Conservation (phyloP, 2,888 invertebrate species). For the Netelia inedita region DNA sequence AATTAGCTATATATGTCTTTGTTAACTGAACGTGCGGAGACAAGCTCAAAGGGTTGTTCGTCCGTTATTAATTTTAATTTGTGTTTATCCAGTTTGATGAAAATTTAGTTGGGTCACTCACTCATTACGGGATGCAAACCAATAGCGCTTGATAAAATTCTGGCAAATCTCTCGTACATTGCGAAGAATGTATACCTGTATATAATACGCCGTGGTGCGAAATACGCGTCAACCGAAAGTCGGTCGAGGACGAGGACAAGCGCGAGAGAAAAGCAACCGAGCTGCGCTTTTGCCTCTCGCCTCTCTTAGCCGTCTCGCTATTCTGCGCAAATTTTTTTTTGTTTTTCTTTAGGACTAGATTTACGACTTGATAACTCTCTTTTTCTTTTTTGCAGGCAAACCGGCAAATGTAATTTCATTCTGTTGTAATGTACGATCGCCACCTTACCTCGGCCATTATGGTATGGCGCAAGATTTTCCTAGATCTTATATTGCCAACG, state of each 20-base stretch:
- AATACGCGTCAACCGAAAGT: constrained; percentile 53
- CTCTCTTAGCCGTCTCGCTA: neutral
- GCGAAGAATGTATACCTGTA: constrained; percentile 14
- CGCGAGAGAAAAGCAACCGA: constrained; percentile 40
- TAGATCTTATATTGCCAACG: neutral
- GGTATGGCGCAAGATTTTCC: neutral
- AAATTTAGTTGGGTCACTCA: constrained; percentile 49
- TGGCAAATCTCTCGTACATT: constrained; percentile 8
- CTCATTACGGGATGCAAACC: constrained; percentile 17
- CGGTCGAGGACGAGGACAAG: constrained; percentile 64
- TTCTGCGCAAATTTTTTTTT: constrained; percentile 20
- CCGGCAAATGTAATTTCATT: constrained; percentile 39
- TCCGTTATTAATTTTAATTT: constrained; percentile 12
- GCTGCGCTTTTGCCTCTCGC: constrained; percentile 29
- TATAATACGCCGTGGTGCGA: constrained; percentile 43
- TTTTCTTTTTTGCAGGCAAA: neutral
- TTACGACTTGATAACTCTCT: constrained; percentile 52
- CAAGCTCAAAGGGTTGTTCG: neutral
- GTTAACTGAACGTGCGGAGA: too few species aligned
- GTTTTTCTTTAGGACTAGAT: constrained; percentile 31
- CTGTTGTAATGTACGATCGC: constrained; percentile 12
- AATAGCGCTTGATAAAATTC: constrained; percentile 24
- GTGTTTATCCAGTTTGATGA: constrained; percentile 29
- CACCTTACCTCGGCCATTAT: constrained; percentile 13
- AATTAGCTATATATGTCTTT: too few species aligned